Base-by-base conservation (phyloP, 2,888 invertebrate species). In the Drosophila anomalipes region DNA sequence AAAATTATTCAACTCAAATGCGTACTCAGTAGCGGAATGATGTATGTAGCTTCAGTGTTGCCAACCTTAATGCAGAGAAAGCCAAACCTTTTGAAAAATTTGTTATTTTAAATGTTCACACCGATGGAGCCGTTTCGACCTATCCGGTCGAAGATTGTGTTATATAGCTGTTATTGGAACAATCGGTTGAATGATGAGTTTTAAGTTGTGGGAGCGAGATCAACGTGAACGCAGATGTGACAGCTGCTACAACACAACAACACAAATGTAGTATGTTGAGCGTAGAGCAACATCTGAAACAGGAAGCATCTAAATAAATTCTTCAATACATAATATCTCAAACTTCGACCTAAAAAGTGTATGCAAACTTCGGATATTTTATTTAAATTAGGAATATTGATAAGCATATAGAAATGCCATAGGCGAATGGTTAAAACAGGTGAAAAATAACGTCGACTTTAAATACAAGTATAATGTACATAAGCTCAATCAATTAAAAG, bases 1-100 rank as follows among this genome's bases (percentile, higher is more conserved):
- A 64, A 49, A 59, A 70, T 60, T 52, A 58, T 65, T 74, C 56
- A 74, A 67, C 57, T 53, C n/a, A 67, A 74, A 53, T 57, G 56
- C 67, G 65, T 61, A 62, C 62, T 74, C 41, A 53, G 33, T n/a
- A 54, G 26, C 49, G 32, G 22, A 26, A 39, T 62, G 41, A n/a
- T 53, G 35, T 30, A n/a, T 53, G 35, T 35, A 33, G 56, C 33
- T 30, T 22, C 44, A 12, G 44, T 16, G 26, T 4, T 16, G 49
- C 16, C 16, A 44, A 44, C 22, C 12, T 44, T 22, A 22, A 12
- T 12, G 22, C 44, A 5, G 22, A 22, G 44, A 44, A 22, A 44
- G 22, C 22, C 22, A 49, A 26, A 26, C 16, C 26, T 26, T 16
- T 49, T 49, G 4, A 9, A 26, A 26, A 14, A 47, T 7, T 16